A percentile compares a stretch with the other conserved stretches of the same genome.
Evolutionary conservation across 2,797 vertebrate genomes (phyloP).

Genomic region (Scyliorhinus canicula): DNA sequence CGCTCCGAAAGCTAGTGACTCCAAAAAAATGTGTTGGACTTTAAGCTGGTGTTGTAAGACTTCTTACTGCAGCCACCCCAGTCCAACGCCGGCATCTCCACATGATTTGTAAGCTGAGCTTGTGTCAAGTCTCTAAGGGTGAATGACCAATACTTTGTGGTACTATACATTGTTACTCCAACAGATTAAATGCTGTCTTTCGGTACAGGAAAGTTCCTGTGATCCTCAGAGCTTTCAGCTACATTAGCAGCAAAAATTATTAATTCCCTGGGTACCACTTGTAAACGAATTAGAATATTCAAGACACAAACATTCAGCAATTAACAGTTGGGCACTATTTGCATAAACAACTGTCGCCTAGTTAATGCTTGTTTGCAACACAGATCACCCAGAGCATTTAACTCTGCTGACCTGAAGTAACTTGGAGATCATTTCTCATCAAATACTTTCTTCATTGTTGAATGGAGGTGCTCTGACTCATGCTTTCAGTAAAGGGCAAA

Average conservation of each 20-base stretch:
- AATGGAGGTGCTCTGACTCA: not conserved
- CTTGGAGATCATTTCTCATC: not conserved
- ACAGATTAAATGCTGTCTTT: not conserved
- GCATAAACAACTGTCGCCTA: not conserved
- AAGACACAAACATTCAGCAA: not conserved
- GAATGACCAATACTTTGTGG: not conserved
- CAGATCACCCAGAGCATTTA: not conserved
- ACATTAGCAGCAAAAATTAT: not conserved
- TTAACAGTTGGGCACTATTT: not conserved
- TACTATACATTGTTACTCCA: not conserved
- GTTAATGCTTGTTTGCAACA: not conserved
- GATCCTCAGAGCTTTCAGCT: not conserved
- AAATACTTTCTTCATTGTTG: not conserved
- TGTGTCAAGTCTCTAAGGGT: not conserved
- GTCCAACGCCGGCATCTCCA: too few species aligned
- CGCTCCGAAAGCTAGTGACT: too few species aligned
- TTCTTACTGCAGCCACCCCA: too few species aligned
- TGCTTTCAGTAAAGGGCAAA: not conserved
- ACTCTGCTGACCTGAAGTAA: not conserved
- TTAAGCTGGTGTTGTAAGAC: too few species aligned
- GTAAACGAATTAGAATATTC: not conserved
- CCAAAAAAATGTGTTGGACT: too few species aligned
- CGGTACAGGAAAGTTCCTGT: not conserved
- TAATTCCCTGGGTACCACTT: not conserved
- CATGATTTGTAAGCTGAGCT: not conserved